Conservation (phyloP, 2,888 invertebrate species). For the Sinodicranocentrus sp. region DNA sequence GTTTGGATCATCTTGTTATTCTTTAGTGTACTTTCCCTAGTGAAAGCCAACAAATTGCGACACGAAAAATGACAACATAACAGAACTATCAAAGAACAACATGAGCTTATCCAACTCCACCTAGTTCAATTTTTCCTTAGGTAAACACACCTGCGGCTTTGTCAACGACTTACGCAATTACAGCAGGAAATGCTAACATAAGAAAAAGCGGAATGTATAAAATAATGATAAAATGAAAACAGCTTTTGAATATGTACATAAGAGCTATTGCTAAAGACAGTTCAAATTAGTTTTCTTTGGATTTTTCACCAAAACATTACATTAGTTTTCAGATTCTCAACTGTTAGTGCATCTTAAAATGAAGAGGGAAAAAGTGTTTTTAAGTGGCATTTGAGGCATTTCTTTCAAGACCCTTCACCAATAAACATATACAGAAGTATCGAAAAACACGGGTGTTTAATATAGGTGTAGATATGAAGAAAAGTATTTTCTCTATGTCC, state of each 20-base stretch:
- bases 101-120: not conserved
- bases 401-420: too few species aligned
- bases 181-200: slow-evolving; percentile 1
- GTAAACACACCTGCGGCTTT: slow-evolving; percentile 41
- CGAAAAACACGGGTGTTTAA: too few species aligned
- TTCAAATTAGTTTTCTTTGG: slow-evolving; percentile 13
- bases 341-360: too few species aligned
- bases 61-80: not conserved
- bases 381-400: too few species aligned
- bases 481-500: too few species aligned
- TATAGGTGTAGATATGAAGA: too few species aligned
- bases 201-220: not conserved
- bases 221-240: slow-evolving; percentile 3
- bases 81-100: too few species aligned
- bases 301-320: not conserved
- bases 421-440: too few species aligned
- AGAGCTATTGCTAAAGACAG: not conserved
- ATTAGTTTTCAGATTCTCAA: too few species aligned
- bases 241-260: not conserved
- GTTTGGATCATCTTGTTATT: too few species aligned
- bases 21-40: too few species aligned
- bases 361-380: too few species aligned
- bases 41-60: not conserved
- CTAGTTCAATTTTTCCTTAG: not conserved
- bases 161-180: slow-evolving; percentile 36